Base-by-base conservation (phyloP, 2,888 invertebrate genomes). In the Pterostichus niger region DNA sequence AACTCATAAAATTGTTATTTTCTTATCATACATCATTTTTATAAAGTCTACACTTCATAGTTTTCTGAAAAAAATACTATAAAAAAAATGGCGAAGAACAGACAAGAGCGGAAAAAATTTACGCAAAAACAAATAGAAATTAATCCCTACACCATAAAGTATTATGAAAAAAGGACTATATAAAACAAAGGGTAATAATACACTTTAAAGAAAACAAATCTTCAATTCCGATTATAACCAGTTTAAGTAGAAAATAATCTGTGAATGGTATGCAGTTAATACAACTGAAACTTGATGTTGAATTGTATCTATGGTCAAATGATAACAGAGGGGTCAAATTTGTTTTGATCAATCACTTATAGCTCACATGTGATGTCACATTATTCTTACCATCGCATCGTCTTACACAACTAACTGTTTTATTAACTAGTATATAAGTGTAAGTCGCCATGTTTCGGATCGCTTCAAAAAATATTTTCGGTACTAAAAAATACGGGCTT, bases 261-360 rank as follows among this genome's bases (percentile, higher is more conserved):
- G 33, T 64, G 11, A 35, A 33, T 33, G 61, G 35, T 35, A 61
- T 61, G 64, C 35, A 40, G 33, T 35, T 64, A 64, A 6, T 64
- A 35, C 33, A 59, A 64, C 64, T 40, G 31, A 64, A 64, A 64
- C 35, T 64, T 64, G 64, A 64, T 64, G 64, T 40, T 64, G 64
- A 64, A 64, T 64, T 64, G 64, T 64, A 82, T 82, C 76, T 61
- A 64, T 64, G 83, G 83, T 77, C 83, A 82, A 82, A 64, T 33
- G 83, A 83, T 83, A 83, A 83, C 61, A 52, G 79, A 83, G 85
- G 85, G 88, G 87, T 87, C 87, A 88, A 86, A 87, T 86, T 86
- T 87, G 87, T 87, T 87, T 87, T 86, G 87, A 88, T 86, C 86
- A 86, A 87, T 87, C 84, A 86, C 83, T 85, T 84, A 84, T 64